Evolutionary conservation across 2,888 invertebrate genomes (phyloP).

Genomic region (Gerris lacustris): DNA sequence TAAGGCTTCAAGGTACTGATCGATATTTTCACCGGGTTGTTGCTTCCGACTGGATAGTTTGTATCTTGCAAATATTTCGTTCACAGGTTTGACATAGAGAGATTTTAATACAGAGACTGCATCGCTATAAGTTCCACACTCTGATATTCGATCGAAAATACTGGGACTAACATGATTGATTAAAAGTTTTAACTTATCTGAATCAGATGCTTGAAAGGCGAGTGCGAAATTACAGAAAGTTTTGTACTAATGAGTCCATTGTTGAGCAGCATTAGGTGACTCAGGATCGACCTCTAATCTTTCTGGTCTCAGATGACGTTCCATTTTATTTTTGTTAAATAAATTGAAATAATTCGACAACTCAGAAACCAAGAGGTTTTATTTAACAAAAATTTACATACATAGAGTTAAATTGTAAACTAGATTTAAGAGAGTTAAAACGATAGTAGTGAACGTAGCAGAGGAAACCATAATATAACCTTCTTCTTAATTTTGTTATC

Average conservation of each 20-base stretch:
- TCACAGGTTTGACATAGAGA: background rate
- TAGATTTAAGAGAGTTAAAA: too few relatives aligned
- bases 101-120: constrained; percentile 3
- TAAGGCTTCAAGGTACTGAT: constrained; percentile 6
- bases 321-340: constrained; percentile 4
- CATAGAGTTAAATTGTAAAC: too few relatives aligned
- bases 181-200: constrained; percentile 6
- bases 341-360: background rate
- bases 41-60: background rate
- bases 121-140: background rate
- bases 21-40: background rate
- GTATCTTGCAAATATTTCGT: constrained; percentile 12
- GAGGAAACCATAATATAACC: too few relatives aligned
- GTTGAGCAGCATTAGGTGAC: background rate
- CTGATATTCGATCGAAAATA: background rate
- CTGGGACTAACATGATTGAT: background rate
- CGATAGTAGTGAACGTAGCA: too few relatives aligned
- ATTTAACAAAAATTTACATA: background rate
- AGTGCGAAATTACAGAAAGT: background rate
- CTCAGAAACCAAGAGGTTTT: background rate
- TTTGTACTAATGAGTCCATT: constrained; percentile 10
- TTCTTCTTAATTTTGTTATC: too few relatives aligned
- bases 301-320: constrained; percentile 7
- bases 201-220: background rate
- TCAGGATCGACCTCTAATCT: background rate